Base-by-base conservation (phyloP, 2,888 invertebrate genomes). In the Charanyca ferruginea region DNA sequence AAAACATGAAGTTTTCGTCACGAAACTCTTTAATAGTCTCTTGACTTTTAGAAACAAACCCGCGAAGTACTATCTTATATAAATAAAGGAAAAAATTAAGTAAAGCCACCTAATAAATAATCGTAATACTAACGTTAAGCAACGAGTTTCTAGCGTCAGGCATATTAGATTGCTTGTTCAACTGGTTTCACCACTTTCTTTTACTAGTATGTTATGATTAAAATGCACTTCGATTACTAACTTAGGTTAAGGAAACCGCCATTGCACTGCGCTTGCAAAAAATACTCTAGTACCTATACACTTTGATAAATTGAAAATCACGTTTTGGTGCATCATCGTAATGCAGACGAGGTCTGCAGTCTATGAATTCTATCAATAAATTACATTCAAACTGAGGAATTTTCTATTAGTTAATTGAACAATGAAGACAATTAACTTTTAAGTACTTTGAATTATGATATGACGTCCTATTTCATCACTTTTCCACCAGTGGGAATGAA, bases 141-240 rank as follows among this genome's bases (percentile, higher is more conserved):
- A 62, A 79, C 75, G 23, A 55, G 79, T 75, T 75, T 79, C 79
- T 79, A 79, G 8, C 16, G 54, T 22, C 61, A 18, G 45, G 32
- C 25, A 61, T 79, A 74, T 52, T 59, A 28, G 58, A 55, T 61
- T 61, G 61, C 68, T 73, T 22, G 68, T 58, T 35, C 20, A 32
- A 44, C 79, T 48, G 79, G 75, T 75, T 75, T 79, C 68, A 67
- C 75, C 25, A 79, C 75, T 75, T 75, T 75, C 75, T 62, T 62
- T 45, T 8, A 52, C 74, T 41, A 28, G 32, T 79, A 79, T 42
- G 20, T 47, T 67, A 58, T 66, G 47, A 74, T 73, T 73, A 73
- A 49, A 77, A 44, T 52, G 47, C 59, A 79, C 54, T 57, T 25
- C 47, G 47, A 74, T 67, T 59, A 28, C 79, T 35, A 45, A 54